A percentile compares a stretch with the other conserved stretches of the same genome.
These are phyloP conservation scores for Trinorchestia longiramus DNA, from an alignment of 1,140 invertebrate species.

Conservation along the genomic window DNA sequence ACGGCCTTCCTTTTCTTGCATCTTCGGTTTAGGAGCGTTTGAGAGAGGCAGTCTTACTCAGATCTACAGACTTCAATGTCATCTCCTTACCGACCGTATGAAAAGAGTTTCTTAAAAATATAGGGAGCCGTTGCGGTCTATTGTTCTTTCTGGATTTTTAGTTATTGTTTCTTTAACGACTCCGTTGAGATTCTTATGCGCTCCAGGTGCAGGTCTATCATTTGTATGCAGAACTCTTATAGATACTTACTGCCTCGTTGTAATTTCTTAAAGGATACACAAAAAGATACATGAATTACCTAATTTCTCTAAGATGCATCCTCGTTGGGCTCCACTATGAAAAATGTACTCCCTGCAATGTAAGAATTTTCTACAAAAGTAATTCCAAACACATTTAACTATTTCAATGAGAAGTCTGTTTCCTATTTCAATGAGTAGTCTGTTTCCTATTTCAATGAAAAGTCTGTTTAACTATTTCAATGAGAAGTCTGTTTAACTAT, in stretches of 20 bases:
- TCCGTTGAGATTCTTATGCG: not conserved
- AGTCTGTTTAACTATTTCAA: no score
- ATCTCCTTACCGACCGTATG: not conserved
- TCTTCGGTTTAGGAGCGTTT: not conserved
- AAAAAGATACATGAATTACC: not conserved
- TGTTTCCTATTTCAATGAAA: no score
- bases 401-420: no score
- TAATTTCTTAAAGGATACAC: not conserved
- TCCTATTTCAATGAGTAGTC: no score
- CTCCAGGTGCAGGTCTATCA: not conserved
- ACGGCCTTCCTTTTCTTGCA: not conserved
- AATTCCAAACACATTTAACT: not conserved
- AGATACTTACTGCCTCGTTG: not conserved
- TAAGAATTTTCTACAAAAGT: not conserved
- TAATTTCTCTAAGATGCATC: not conserved
- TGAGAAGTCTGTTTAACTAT: no score
- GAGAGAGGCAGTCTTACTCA: not conserved
- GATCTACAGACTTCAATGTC: not conserved
- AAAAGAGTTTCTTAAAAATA: not conserved
- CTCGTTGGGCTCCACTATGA: not conserved
- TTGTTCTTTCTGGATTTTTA: not conserved
- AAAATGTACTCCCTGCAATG: not conserved
- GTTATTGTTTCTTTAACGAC: not conserved
- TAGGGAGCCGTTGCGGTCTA: not conserved
- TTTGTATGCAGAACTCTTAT: not conserved